Base-by-base conservation (phyloP, 2,888 invertebrate genomes). In the Catocala nupta region DNA sequence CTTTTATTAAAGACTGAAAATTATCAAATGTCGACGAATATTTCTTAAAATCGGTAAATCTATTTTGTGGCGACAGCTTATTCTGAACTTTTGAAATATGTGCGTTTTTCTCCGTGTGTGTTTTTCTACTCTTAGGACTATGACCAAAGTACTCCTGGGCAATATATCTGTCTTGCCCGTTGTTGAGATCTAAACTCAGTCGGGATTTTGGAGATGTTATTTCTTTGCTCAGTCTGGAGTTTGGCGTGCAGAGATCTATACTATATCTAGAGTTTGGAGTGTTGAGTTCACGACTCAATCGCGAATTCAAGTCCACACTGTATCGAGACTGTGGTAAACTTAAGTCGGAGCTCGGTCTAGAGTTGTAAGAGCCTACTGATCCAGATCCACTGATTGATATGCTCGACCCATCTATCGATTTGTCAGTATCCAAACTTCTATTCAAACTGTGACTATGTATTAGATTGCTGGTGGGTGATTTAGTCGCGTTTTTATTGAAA, bases 11-110 rank as follows among this genome's bases (percentile, higher is more conserved):
- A 47, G 96, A 96, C 83, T 96, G 96, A 78, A 97, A 96, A 83
- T 97, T 96, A 92, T 97, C 97, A 85, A 97, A 97, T 8, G 97
- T 97, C 49, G 96, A 96, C 73, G 96, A 96, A 88, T 96, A 96
- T 81, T 96, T 96, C 81, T 96, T 96, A 76, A 95, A 95, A 81
- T 96, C 96, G 9, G 95, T 88, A 81, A 94, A 94, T 71, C 94
- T 92, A 80, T 92, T 95, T 76, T 95, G 95, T 8, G 95, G 95
- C 0, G 94, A 94, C 36, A 94, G 78, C 79, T 94, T 94, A 71
- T 83, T 94, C 68, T 90, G 94, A 59, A 90, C 82, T 67, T 90
- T 81, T 71, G 81, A 89, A 44, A 88, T 80, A 68, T 83, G 80
- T 63, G 75, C 73, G 68, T 74, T 85, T 76, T 89, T 92, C 59